phyloP scores from a whole-genome alignment of 2,797 vertebrate genomes.

The Poeciliopsis presidionis region DNA sequence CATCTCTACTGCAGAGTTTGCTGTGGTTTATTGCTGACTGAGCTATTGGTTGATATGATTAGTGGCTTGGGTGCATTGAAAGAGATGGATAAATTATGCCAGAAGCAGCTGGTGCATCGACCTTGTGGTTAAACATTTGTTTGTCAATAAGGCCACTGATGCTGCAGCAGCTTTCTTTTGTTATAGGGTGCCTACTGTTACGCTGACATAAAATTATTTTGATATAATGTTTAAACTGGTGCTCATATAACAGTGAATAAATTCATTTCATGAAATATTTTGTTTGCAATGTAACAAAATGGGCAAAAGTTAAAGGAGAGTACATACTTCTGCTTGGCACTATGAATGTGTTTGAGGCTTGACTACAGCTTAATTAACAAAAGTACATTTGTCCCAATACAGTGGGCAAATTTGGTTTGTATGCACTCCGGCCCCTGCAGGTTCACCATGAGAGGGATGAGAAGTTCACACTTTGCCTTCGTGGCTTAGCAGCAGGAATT shows the following conservation, averaged over 20 bases:
- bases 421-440: not conserved
- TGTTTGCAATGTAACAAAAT: not conserved
- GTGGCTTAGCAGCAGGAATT: conserved; percentile 19
- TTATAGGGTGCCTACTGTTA: not conserved
- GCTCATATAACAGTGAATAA: not conserved
- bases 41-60: not conserved
- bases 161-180: not conserved
- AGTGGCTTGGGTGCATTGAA: not conserved
- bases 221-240: not conserved
- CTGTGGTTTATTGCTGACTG: not conserved
- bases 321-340: not conserved
- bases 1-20: not conserved
- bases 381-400: conserved; percentile 14
- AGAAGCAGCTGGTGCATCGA: not conserved
- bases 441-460: conserved; percentile 16
- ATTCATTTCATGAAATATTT: not conserved
- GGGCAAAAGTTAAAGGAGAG: not conserved
- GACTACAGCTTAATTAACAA: not conserved
- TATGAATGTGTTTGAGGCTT: not conserved
- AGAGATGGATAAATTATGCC: not conserved
- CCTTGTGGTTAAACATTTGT: not conserved
- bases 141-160: not conserved
- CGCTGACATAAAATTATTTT: not conserved
- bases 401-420: conserved; percentile 1
- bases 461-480: conserved; percentile 14